Evolutionary conservation across 2,888 invertebrate species (phyloP), one percentile per base, ranked within the genome.

Genomic region (Spatulosminthurus flaviceps): DNA sequence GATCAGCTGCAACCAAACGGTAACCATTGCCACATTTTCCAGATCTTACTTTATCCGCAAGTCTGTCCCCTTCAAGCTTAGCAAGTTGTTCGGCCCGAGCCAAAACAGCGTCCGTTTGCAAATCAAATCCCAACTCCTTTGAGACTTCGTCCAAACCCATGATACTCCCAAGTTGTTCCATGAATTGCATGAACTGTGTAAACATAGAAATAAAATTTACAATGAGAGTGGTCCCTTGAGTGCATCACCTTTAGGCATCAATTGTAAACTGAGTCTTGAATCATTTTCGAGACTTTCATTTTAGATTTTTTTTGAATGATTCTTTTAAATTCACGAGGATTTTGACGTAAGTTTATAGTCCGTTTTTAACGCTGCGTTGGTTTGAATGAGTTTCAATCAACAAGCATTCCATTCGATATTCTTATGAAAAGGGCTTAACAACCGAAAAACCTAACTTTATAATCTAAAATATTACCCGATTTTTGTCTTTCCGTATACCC

Each of bases 81-180:
- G 93, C 91, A 80, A 95, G 89, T 87, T 96, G 95, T 87, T 96
- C 95, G 1, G 95, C 95, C 64, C 96, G 91, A 81, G 95, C 92
- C 78, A 96, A 88, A 80, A 97, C 90, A 71, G 94, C 93, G 86
- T 96, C 96, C 0, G 94, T 92, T 86, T 93, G 93, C 86, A 94
- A 90, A 87, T 95, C 94, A 80, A 94, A 90, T 11, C 94, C 94
- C 82, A 94, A 90, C 87, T 95, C 94, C 86, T 92, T 91, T 29
- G 93, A 92, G 86, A 95, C 91, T 88, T 94, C 93, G 86, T 95
- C 94, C 92, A 95, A 92, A 88, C 93, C 94, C 87, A 97, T 90
- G 60, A 93, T 93, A 86, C 93, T 91, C 82, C 94, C 93, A 82
- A 97, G 89, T 79, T 94, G 91, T 87, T 95, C 95, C 87, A 97